Base-by-base conservation (phyloP, 2,797 vertebrate species). In the Clarias fuscus region DNA sequence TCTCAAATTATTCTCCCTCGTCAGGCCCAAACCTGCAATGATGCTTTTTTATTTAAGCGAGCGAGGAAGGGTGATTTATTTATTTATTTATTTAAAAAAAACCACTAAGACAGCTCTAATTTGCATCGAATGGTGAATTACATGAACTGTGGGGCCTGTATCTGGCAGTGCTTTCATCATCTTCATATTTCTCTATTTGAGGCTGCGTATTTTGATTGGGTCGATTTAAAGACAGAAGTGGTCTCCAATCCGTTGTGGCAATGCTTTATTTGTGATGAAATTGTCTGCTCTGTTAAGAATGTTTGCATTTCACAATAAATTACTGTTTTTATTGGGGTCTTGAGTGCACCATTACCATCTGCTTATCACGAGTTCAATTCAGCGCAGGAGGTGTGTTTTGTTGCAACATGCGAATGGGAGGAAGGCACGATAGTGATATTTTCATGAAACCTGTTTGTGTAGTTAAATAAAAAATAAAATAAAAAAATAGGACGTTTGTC, bases 191-290 rank as follows among this genome's bases (percentile, higher is more conserved):
- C 92, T 91, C 92, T 89, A 93, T 93, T 93, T 92, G 90, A 91
- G 91, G 90, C 92, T 89, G 88, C 92, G 92, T 90, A 91, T 92
- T 93, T 92, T 93, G 92, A 95, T 95, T 94, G 92, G 92, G 91
- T 92, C 93, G 92, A 93, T 95, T 94, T 94, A 92, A 93, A 93
- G 94, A 93, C 93, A 94, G 94, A 93, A 92, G 93, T 93, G 94
- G 90, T 93, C 90, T 92, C 86, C 93, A 94, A 95, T 94, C 94
- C 94, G 91, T 88, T 91, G 91, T 93, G 92, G 92, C 92, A 92
- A 93, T 90, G 89, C 93, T 95, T 95, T 95, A 95, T 95, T 95
- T 94, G 91, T 93, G 92, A 91, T 93, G 93, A 94, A 95, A 95
- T 94, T 90, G 94, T 92, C 93, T 93, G 95, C 94, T 93, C 92